Base-by-base conservation (phyloP, 2,113 vertebrate genomes). In the Corydoras sp. region DNA sequence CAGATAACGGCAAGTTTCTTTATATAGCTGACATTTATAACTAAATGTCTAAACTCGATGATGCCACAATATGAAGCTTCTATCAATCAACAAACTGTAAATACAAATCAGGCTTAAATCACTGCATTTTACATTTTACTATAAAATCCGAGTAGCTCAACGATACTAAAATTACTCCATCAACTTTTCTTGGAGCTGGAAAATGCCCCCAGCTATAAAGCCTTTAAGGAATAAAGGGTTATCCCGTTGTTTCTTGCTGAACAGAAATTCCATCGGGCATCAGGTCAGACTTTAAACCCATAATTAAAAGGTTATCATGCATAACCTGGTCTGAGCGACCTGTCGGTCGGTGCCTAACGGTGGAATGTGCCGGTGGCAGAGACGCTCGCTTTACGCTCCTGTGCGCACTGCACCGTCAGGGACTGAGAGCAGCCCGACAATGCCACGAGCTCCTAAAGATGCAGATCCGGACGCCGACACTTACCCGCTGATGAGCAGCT, bases 401-500 rank as follows among this genome's bases (percentile, higher is more conserved):
- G 10, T 14, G 3, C 51, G 10, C 10, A 10, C 51, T 53, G 10
- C 13, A 53, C 51, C 51, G 10, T 10, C 5, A 6, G 10, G 51
- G 13, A 12, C 51, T 63, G 10, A 24, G 49, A 7, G 3, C 0
- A 51, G 48, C 15, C 13, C 3, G 15, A n/a, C 12, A 18, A 68
- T 60, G 6, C 2, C 4, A 14, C n/a, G 4, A 55, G 5, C 11
- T 5, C 7, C 6, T 3, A 9, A 64, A 69, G 1, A 30, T 4
- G 2, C 3, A 3, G 29, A 29, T 7, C 49, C 9, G 30, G 4
- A 69, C 9, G 58, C 18, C 13, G 56, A 30, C 24, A 58, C 68
- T 69, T 60, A 69, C 68, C 66, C 13, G 58, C 30, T 55, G 76
- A 49, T 58, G 66, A 58, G 65, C 43, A 48, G 55, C 29, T 9